Conservation (phyloP, 2,113 vertebrate species). For the Chaetura pelagica region DNA sequence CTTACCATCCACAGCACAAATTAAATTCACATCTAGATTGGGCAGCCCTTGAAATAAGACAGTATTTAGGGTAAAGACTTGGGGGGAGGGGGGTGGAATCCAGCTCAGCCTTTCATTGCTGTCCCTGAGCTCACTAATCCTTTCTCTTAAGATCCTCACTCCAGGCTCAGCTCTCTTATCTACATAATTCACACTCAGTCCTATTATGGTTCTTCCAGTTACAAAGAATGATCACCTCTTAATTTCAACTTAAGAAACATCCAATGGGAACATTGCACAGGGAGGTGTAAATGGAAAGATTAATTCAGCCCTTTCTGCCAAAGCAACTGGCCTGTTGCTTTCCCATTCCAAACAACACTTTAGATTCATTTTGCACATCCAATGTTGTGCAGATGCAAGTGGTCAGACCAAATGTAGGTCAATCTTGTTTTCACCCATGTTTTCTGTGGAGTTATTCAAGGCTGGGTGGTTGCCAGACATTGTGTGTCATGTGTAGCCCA, state of each 20-base stretch:
- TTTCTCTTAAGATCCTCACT: not conserved
- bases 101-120: not conserved
- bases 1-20: not conserved
- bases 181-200: not conserved
- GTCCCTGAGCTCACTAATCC: not conserved
- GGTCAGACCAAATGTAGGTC: not conserved
- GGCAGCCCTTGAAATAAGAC: not conserved
- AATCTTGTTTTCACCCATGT: not conserved
- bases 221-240: not conserved
- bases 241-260: not conserved
- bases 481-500: not conserved
- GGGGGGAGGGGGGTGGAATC: not conserved
- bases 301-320: not conserved
- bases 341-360: not conserved
- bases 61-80: not conserved
- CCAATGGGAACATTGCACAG: fast-evolving
- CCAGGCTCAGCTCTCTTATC: not conserved
- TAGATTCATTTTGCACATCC: no score
- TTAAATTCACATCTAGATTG: not conserved
- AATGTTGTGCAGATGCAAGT: not conserved
- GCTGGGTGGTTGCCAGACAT: not conserved
- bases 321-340: not conserved
- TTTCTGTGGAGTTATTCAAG: not conserved
- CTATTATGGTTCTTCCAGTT: not conserved
- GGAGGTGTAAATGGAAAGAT: not conserved